Evolutionary conservation across 1,140 invertebrate species (phyloP), one percentile per base, ranked within the genome.

Genomic region (Drosophila pseudoananassae): DNA sequence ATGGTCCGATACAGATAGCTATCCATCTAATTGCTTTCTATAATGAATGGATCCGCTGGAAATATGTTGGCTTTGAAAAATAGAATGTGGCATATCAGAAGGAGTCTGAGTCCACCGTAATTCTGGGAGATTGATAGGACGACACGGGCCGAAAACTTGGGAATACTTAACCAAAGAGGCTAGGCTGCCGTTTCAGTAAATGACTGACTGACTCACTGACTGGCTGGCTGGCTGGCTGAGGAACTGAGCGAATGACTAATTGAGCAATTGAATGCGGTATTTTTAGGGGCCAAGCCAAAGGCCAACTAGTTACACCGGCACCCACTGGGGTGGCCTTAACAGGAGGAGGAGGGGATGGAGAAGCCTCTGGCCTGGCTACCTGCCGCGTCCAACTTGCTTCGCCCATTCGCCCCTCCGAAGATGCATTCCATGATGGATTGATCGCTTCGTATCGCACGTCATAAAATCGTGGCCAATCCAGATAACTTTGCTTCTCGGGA

Each of bases 261-360:
- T 76, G 71, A 71, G 46, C 59, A 68, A 77, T 54, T 83, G 46
- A 60, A 43, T 59, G 52, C 58, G 81, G 74, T 88, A 82, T 87
- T 88, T 85, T 82, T 79, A 82, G 83, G 71, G 83, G 83, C 83
- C 78, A 83, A 29, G 51, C 60, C 71, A 76, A 55, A 89, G 83
- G 79, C 78, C 76, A 88, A 88, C 58, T 88, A 88, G 88, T 88
- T 88, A 88, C 83, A 79, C 68, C 79, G 78, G 78, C 83, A 88
- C 83, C 83, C 83, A 88, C 83, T 88, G 83, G 49, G 83, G 83
- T 82, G 68, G 82, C 69, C 47, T 68, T 55, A 27, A 7, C 25
- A 27, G 25, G 6, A 27, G 25, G 25, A 43, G 51, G 27, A 33
- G 59, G 38, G n/a, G 33, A 36, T 36, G 33, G 33, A 36, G 33